Conservation (phyloP, 2,113 vertebrate species). For the Sinocyclocheilus anshuiensis region DNA sequence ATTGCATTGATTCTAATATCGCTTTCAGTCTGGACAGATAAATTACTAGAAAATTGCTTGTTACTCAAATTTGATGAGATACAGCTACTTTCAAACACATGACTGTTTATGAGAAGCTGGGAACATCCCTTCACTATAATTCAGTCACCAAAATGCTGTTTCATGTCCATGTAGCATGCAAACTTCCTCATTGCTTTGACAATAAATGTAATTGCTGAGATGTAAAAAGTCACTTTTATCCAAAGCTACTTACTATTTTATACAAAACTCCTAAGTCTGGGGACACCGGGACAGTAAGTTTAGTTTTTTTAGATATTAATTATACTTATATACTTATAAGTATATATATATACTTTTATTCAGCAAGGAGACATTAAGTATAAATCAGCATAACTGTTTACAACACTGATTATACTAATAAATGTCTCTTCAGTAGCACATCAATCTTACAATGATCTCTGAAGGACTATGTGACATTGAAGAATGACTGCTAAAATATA, state of each 20-base stretch:
- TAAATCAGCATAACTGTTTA: neutral
- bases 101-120: slow-evolving; percentile 31
- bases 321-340: too few relatives aligned
- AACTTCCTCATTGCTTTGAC: slow-evolving; percentile 29
- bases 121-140: slow-evolving; percentile 37
- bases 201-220: neutral
- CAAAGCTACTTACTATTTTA: neutral
- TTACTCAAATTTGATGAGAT: neutral
- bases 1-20: neutral
- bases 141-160: neutral
- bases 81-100: neutral
- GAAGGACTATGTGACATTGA: neutral
- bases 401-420: neutral
- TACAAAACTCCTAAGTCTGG: neutral
- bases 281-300: neutral
- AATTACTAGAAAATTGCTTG: neutral
- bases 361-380: neutral
- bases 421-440: neutral
- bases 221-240: neutral
- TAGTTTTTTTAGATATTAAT: neutral
- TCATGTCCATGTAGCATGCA: slow-evolving; percentile 37
- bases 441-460: neutral
- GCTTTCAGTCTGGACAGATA: neutral
- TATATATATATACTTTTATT: too few relatives aligned
- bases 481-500: neutral